Evolutionary conservation across 2,797 vertebrate species (phyloP).

Genomic region (Enteromius anoplus): DNA sequence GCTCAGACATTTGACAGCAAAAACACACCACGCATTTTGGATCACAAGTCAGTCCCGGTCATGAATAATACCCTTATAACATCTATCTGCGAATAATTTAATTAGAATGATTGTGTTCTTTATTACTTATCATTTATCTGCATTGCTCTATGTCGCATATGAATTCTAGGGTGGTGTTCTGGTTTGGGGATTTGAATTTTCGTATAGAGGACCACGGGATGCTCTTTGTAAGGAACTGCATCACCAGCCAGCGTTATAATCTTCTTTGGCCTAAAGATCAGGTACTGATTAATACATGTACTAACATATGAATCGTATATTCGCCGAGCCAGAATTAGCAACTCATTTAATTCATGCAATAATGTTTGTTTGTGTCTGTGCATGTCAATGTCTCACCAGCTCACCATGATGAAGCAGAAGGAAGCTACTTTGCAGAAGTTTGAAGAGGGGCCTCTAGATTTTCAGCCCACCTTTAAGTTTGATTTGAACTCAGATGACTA

Average conservation of each 20-base stretch:
- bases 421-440: constrained; percentile 86
- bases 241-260: constrained; percentile 79
- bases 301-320: background rate
- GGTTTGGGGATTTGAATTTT: constrained; percentile 97
- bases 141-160: background rate
- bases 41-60: constrained; percentile 85
- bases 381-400: constrained; percentile 70
- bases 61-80: background rate
- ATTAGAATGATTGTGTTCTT: background rate
- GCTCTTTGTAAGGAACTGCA: constrained; percentile 86
- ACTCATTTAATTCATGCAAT: background rate
- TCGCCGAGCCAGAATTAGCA: background rate
- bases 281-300: constrained; percentile 69
- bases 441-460: constrained; percentile 89
- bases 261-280: constrained; percentile 95
- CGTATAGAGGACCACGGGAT: constrained; percentile 91
- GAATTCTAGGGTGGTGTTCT: constrained; percentile 84
- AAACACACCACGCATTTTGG: constrained; percentile 75
- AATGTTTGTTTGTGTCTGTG: background rate
- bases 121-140: background rate
- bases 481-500: constrained; percentile 87
- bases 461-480: constrained; percentile 97
- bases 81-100: background rate
- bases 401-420: constrained; percentile 88
- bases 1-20: constrained; percentile 81